Conservation (phyloP, 2,113 vertebrate species). For the Gambusia affinis region DNA sequence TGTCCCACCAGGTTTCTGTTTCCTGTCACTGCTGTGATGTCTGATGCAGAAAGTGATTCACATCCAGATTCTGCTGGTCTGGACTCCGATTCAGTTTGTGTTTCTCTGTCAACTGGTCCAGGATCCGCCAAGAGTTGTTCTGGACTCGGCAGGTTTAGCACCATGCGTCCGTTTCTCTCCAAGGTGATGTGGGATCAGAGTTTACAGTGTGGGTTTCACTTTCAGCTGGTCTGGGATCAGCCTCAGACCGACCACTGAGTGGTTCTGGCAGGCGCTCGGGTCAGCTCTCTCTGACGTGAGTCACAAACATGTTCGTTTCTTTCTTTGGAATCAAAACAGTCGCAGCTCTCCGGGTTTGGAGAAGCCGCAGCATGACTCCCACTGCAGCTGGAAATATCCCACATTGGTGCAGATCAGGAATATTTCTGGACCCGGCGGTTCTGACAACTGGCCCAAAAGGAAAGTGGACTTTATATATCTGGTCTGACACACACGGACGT, state of each 20-base stretch:
- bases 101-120: constrained; percentile 2
- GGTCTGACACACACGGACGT: constrained; percentile 38
- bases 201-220: background rate
- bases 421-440: background rate
- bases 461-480: constrained; percentile 22
- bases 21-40: background rate
- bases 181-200: too few relatives aligned
- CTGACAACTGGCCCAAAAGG: background rate
- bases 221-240: constrained; percentile 15
- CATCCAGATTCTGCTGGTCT: background rate
- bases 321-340: constrained; percentile 69
- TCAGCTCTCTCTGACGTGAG: constrained; percentile 46
- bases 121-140: constrained; percentile 1
- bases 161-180: too few relatives aligned
- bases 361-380: constrained; percentile 65
- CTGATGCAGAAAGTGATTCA: too few relatives aligned
- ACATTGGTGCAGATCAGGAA: background rate
- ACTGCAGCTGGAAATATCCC: constrained; percentile 61
- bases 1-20: background rate
- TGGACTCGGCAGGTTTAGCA: background rate
- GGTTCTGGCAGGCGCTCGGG: constrained; percentile 45
- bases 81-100: background rate
- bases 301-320: constrained; percentile 54
- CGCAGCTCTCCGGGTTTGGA: constrained; percentile 59
- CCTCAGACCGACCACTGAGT: constrained; percentile 35